Conservation (phyloP, 2,888 invertebrate genomes). For the Ischnura elegans region DNA sequence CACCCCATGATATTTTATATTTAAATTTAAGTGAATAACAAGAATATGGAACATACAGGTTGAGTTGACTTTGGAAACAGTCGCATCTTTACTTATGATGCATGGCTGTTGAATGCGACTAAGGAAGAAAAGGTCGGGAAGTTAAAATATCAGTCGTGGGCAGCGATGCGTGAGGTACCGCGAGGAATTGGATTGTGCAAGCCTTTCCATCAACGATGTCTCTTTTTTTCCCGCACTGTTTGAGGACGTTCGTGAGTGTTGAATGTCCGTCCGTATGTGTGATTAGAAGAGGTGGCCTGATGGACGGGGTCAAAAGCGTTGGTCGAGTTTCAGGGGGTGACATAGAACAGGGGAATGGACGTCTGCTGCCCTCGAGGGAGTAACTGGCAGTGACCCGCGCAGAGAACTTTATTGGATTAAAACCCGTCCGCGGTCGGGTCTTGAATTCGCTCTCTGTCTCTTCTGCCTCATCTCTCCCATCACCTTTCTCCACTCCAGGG, state of each 20-base stretch:
- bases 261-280: neutral
- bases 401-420: conserved; percentile 18
- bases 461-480: neutral
- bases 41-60: no score
- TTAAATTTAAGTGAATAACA: no score
- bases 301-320: neutral
- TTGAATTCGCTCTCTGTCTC: neutral
- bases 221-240: neutral
- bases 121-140: neutral
- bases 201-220: neutral
- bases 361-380: neutral
- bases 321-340: neutral
- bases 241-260: neutral
- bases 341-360: neutral
- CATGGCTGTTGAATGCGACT: no score
- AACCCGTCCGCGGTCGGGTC: neutral
- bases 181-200: no score
- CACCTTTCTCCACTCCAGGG: neutral
- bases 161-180: neutral
- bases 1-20: no score
- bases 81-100: no score
- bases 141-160: neutral
- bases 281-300: neutral
- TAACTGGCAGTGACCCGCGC: neutral
- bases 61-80: no score